Base-by-base conservation (phyloP, 2,113 vertebrate species). In the Dicrurus megarhynchus region DNA sequence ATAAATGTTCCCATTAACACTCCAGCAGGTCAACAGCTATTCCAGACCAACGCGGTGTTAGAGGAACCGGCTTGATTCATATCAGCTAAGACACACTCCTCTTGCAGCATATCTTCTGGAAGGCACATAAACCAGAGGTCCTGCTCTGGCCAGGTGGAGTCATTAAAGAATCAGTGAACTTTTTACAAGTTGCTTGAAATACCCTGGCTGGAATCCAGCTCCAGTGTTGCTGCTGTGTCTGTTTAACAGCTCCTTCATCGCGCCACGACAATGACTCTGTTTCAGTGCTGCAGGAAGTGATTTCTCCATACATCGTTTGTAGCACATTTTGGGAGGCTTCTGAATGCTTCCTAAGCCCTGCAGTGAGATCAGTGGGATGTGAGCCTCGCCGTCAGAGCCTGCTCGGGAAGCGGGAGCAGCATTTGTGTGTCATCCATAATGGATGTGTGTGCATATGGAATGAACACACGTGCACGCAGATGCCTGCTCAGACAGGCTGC, bases 1-100 rank as follows among this genome's bases (percentile, higher is more conserved):
- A 96, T 97, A 97, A 97, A 97, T 95, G 95, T 96, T 96, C 95
- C 95, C 97, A 96, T 97, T 97, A 97, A 97, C 95, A 96, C 96
- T 95, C 93, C 93, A 92, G 91, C 95, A 93, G 97, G 96, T 97
- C 95, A 96, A 93, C 94, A 95, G 95, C 87, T 97, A 94, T 96
- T 97, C 91, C 95, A 96, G 94, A 93, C 86, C 95, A 89, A 84
- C 35, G 14, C 15, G 56, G n/a, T 41, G 92, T 49, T 86, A 26
- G 82, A 74, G 75, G 87, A 68, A 70, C 82, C 1, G 13, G n/a
- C 60, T 93, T 96, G 97, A 96, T 96, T 97, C 95, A 87, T 96
- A 95, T 95, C 92, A 64, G 77, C 95, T 68, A 50, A 86, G 86
- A 86, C 96, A 93, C 88, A 14, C 93, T 96, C 75, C 92, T 84